phyloP scores from a whole-genome alignment of 2,113 vertebrate species.

The Mohoua ochrocephala region DNA sequence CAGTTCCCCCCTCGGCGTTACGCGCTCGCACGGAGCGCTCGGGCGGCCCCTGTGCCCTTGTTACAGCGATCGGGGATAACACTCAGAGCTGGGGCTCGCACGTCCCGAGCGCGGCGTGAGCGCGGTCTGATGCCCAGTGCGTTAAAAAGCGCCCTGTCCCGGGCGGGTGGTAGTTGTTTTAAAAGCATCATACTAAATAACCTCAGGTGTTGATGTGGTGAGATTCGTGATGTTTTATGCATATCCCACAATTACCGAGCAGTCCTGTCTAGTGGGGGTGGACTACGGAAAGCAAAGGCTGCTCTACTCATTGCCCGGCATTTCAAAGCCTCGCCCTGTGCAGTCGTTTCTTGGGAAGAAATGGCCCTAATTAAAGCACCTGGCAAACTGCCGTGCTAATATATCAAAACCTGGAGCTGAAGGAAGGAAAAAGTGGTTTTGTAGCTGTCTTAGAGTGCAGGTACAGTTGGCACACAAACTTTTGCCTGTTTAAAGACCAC shows the following conservation, averaged over 20 bases:
- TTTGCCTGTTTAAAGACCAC: background rate
- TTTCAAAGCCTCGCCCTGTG: background rate
- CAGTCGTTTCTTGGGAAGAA: background rate
- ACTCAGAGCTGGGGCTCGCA: fast-evolving
- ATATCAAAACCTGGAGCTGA: background rate
- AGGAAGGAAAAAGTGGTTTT: background rate
- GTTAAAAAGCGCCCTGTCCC: fast-evolving
- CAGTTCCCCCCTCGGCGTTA: fast-evolving
- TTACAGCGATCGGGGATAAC: fast-evolving
- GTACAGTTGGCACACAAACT: background rate
- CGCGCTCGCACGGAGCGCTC: background rate
- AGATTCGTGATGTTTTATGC: background rate
- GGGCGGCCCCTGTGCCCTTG: background rate
- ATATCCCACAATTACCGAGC: fast-evolving
- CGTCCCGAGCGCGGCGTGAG: fast-evolving
- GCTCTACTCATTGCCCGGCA: fast-evolving
- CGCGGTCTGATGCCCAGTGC: fast-evolving
- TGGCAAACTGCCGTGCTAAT: too few relatives aligned
- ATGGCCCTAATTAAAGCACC: background rate
- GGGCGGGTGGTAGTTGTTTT: fast-evolving
- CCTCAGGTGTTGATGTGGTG: background rate
- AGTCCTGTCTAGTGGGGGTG: fast-evolving
- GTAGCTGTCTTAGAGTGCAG: background rate
- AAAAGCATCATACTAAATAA: fast-evolving
- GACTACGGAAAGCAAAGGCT: background rate